A percentile compares a stretch with the other conserved stretches of the same genome.
Evolutionary conservation across 2,888 invertebrate genomes (phyloP).

Genomic region (Tanytarsus gracilentus): DNA sequence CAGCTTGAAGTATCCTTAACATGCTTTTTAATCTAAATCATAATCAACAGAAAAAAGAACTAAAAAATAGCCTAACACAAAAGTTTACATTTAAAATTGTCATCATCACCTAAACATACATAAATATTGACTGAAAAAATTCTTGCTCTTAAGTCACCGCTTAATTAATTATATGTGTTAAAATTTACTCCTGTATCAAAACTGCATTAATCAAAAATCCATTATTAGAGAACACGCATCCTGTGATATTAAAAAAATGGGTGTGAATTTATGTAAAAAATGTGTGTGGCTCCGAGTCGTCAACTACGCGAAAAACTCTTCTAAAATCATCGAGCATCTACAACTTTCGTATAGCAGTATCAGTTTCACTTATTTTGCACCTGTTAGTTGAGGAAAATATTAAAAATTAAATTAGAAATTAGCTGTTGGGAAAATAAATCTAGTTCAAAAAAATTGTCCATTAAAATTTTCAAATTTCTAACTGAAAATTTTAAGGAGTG

Average conservation of each 20-base stretch:
- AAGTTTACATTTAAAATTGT: background rate
- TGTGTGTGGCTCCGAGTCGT: too few relatives aligned
- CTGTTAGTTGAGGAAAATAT: background rate
- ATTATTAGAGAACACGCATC: background rate
- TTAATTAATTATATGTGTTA: background rate
- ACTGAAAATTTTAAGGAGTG: too few relatives aligned
- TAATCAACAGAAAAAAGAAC: background rate
- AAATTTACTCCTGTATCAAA: too few relatives aligned
- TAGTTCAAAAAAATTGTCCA: too few relatives aligned
- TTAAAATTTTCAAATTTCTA: too few relatives aligned
- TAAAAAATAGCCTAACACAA: background rate
- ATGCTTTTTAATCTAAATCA: background rate
- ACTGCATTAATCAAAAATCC: background rate
- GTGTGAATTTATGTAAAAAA: too few relatives aligned
- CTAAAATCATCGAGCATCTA: background rate
- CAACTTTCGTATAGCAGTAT: slow-evolving; percentile 25
- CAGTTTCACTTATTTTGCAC: slow-evolving; percentile 22
- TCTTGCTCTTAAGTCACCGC: background rate
- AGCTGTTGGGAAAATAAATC: background rate
- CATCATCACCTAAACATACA: background rate
- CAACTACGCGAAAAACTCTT: background rate
- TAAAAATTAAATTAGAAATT: too few relatives aligned
- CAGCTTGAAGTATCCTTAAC: too few relatives aligned
- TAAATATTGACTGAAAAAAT: background rate
- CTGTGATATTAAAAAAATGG: too few relatives aligned